Evolutionary conservation across 2,888 invertebrate species (phyloP), one percentile per base, ranked within the genome.

Genomic region (Leptothorax acervorum): DNA sequence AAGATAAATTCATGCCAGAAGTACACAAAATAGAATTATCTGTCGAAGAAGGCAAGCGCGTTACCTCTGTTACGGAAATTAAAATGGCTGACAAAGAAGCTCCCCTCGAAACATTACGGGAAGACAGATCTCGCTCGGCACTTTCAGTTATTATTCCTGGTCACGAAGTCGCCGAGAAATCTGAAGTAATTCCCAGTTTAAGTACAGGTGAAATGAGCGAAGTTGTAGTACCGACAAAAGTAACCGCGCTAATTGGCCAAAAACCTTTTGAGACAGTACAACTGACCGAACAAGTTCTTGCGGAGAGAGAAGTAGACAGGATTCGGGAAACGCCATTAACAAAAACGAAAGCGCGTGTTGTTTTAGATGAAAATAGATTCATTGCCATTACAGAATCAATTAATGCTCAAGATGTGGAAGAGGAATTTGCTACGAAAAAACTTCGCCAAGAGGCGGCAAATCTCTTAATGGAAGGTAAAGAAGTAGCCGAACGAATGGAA

Each of bases 11-110:
- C 76, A 91, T 93, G 84, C 90, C 95, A 12, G 94, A 95, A 75
- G 90, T 91, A 1, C 95, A 95, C 87, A 94, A 94, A 82, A 95
- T 95, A n/a, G 93, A 94, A 70, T 84, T 95, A 28, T 92, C 92
- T 12, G 93, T 95, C 81, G 94, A 94, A 81, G 95, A 95, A 90
- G 95, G 94, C 28, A 93, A 94, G 86, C 93, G 95, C 39, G 90
- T 95, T n/a, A 93, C 93, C 0, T 91, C 89, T 0, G 92, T 96
- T 0, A 96, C 95, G 51, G 96, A 96, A 95, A 93, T 95, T 48
- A 95, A 95, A 84, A 92, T 94, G 65, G 95, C 95, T 90, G 96
- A 96, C 91, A 94, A 92, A 79, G 96, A 96, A 92, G 92, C 93
- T 62, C 84, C 90, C 1, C 93, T 96, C 53, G 90, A 93, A 84